Evolutionary conservation across 2,797 vertebrate genomes (phyloP), one percentile per base, ranked within the genome.

Genomic region (Sylvia borin): DNA sequence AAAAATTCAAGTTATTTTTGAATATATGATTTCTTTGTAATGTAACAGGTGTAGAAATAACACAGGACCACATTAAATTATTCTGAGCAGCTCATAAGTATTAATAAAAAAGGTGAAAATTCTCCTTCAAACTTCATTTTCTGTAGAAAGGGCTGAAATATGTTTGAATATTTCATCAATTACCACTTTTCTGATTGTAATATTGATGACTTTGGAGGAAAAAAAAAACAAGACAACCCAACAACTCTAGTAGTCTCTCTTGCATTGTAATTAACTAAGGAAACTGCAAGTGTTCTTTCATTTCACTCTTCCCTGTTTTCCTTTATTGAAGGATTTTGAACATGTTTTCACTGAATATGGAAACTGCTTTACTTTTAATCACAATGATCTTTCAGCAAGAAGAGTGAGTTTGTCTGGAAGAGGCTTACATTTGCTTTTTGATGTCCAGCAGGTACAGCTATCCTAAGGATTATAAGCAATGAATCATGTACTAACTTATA

Each of bases 361-460:
- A 89, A 98, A 98, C 85, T 98, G 98, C 92, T 98, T 97, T 93
- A 98, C 98, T 91, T 98, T 98, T 94, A 98, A 98, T 95, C 92
- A 97, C 34, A 92, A 96, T 65, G 95, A 96, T 38, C n/a, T 96
- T 38, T 55, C 92, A 88, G 58, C 91, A 71, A 97, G 95, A 97
- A 98, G 95, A 92, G 96, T 98, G 94, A 98, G 94, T 76, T 83
- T 97, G 51, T 97, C 97, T 64, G 98, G 98, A 97, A 97, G 97
- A 97, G 98, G 98, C 51, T 95, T 98, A 94, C 94, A 85, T 82
- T 78, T 98, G 90, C 95, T 98, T 85, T 98, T 98, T 93, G 95
- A 98, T 88, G 94, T 98, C 70, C 97, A 97, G 66, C 98, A 98
- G 98, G 98, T 98, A 98, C 15, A 81, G 14, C 40, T 78, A 91